Base-by-base conservation (phyloP, 2,797 vertebrate species). In the Chrosomus eos region DNA sequence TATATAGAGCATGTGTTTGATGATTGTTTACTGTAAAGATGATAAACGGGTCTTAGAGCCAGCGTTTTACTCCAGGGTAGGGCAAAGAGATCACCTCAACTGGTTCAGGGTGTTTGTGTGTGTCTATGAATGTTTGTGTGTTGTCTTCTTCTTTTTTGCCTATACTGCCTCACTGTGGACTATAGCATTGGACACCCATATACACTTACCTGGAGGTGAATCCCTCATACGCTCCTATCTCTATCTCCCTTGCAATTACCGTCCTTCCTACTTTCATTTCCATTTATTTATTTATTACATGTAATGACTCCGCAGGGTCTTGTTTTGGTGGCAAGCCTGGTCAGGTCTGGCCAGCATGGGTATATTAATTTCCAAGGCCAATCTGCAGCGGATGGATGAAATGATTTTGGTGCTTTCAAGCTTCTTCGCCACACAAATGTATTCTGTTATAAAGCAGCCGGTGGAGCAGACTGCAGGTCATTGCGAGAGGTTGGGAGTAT, bases 51-150 rank as follows among this genome's bases (percentile, higher is more conserved):
- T 82, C 33, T 81, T 64, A 55, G 72, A 81, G 68, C 18, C 38
- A 76, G 58, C 6, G 21, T 70, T 87, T 85, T 85, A 55, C 90
- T 88, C 87, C 90, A 89, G 90, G 91, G 91, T 93, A 89, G 92
- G 89, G 90, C 91, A 92, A 79, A 92, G 91, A 91, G 91, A 91
- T 95, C 94, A 93, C 93, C 92, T 92, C 91, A 89, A 90, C 90
- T 84, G 21, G 36, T 77, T 60, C n/a, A 60, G 31, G 36, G 14
- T 40, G 18, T 76, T 13, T 38, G 58, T 75, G 21, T 53, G 58
- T 83, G 40, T 75, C 2, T 73, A 13, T 71, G n/a, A 55, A 43
- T 83, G 58, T 36, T 45, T 72, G 73, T 43, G 68, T 75, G 3
- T 31, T 64, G 7, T 31, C 13, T 7, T 31, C 11, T n/a, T 62